Evolutionary conservation across 2,797 vertebrate species (phyloP).

Genomic region (Alcedo atthis): DNA sequence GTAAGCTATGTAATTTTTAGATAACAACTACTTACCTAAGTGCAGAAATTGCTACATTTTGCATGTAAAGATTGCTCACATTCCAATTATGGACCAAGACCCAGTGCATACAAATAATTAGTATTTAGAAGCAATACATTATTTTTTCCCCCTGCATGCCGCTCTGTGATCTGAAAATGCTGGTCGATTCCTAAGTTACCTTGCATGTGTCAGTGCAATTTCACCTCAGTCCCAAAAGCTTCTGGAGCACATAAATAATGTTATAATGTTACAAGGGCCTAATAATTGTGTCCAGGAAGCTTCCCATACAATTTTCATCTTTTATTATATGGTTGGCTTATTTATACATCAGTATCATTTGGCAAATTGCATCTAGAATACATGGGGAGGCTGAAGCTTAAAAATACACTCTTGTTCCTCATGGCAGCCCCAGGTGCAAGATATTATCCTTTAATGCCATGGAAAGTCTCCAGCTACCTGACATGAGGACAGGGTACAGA

Average conservation of each 20-base stretch:
- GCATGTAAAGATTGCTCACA: slow-evolving; percentile 36
- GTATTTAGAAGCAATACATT: slow-evolving; percentile 49
- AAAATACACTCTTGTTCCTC: neutral
- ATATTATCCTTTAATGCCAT: neutral
- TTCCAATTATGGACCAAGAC: slow-evolving; percentile 65
- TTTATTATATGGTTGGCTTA: slow-evolving; percentile 45
- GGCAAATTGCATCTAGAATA: neutral
- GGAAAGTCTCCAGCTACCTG: neutral
- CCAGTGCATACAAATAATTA: slow-evolving; percentile 66
- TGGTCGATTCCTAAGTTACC: slow-evolving; percentile 1
- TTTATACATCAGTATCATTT: slow-evolving; percentile 32
- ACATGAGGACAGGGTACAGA: neutral
- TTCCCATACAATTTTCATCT: slow-evolving; percentile 34
- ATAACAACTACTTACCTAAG: slow-evolving; percentile 63
- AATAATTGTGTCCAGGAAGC: slow-evolving; percentile 40
- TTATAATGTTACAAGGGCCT: slow-evolving; percentile 36
- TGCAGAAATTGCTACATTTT: slow-evolving; percentile 68
- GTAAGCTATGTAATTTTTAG: slow-evolving; percentile 68
- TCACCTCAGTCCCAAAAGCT: slow-evolving; percentile 45
- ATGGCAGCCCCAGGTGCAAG: neutral
- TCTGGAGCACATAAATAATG: slow-evolving; percentile 48
- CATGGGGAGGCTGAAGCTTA: neutral
- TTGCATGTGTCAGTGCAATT: slow-evolving; percentile 10
- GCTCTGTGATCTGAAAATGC: slow-evolving; percentile 28
- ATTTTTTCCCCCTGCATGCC: neutral